Conservation (phyloP, 2,797 vertebrate species). For the Cryptoprocta ferox region DNA sequence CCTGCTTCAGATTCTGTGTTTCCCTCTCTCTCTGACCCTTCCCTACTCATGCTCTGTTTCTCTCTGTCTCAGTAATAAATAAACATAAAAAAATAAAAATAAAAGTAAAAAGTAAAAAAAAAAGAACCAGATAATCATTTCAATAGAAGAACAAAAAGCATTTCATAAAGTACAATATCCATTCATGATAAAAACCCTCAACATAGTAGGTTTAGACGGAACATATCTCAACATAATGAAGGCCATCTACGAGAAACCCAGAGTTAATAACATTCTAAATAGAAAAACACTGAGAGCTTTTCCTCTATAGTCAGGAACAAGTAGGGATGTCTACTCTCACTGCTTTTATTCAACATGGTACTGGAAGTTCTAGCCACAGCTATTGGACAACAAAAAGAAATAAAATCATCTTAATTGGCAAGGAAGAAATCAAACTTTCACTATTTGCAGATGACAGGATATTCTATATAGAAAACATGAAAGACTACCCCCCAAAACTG, state of each 20-base stretch:
- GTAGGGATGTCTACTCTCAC: neutral
- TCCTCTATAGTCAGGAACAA: neutral
- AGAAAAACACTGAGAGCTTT: neutral
- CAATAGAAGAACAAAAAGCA: neutral
- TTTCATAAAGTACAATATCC: neutral
- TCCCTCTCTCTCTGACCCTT: no score
- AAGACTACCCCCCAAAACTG: neutral
- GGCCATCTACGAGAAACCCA: neutral
- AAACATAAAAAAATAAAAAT: no score
- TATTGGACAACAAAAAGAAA: neutral
- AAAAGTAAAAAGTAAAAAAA: no score
- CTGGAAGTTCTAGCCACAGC: neutral
- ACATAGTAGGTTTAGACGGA: neutral
- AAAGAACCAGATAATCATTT: neutral
- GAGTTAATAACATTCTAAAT: neutral
- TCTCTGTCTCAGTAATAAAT: no score
- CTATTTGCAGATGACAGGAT: neutral
- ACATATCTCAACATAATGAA: neutral
- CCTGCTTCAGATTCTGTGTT: no score
- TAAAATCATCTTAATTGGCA: neutral
- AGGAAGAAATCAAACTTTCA: neutral
- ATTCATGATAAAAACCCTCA: neutral
- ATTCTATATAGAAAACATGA: neutral
- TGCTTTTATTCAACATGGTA: neutral
- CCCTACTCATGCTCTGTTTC: no score